Base-by-base conservation (phyloP, 2,797 vertebrate species). In the Australoheros facetus region DNA sequence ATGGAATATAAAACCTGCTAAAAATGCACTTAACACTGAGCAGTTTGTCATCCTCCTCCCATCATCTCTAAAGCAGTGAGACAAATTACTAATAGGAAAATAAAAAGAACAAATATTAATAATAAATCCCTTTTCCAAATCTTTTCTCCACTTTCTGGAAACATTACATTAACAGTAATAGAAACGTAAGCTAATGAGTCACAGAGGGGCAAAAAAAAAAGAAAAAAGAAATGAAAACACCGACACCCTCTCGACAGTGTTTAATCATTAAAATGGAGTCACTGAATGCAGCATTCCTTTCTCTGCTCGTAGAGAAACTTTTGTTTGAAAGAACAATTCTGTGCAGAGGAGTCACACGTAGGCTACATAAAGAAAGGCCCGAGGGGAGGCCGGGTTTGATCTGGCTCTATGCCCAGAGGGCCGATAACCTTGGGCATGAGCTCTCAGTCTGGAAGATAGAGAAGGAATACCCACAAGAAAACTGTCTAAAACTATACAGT, bases 201-300 rank as follows among this genome's bases (percentile, higher is more conserved):
- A 81, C 78, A 12, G 12, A 17, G 26, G 26, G 17, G 11, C 51
- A 71, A 66, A 62, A 75, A 59, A 79, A 30, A 30, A 5, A 30
- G 4, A 30, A 30, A 30, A 26, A 26, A 26, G 4, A 83, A 71
- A 83, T 64, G 45, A 32, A 80, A 82, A 75, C 69, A 75, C 57
- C 51, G 32, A 62, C n/a, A 54, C 57, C 16, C 53, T 60, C 53
- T 75, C 28, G 71, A 39, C 59, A 53, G 73, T 56, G 87, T 88
- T 90, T 91, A 93, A 92, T 92, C 78, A 91, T 91, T 90, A 89
- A 87, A 81, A 79, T 58, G 89, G 90, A 93, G 89, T 83, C 70
- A 17, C 56, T 69, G 8, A 10, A 7, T 39, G 30, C 21, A 71
- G 81, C 88, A 92, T 91, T 91, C 92, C 85, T 90, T 60, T 66